Percentiles rank a stretch among this genome's conserved stretches.
phyloP scores from a whole-genome alignment of 2,113 vertebrate genomes.

The Microtus richardsoni region DNA sequence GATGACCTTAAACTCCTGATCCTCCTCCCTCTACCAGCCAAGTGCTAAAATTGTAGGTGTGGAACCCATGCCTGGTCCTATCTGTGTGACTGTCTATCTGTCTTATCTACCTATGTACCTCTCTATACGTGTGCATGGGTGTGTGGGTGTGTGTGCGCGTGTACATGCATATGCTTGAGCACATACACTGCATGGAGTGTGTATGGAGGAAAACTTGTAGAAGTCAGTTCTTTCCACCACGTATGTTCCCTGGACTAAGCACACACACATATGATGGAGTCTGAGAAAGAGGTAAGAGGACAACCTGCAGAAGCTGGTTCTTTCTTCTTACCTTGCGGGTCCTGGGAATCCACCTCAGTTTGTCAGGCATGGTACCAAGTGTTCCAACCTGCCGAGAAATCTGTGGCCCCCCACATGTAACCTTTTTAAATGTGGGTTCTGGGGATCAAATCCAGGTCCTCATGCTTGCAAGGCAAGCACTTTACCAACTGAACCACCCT shows the following conservation, averaged over 20 bases:
- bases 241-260: not conserved
- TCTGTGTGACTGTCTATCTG: not conserved
- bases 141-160: not conserved
- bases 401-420: no score
- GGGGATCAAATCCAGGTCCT: not conserved
- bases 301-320: not conserved
- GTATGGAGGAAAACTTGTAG: not conserved
- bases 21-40: not conserved
- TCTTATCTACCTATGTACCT: not conserved
- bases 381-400: not conserved
- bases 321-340: not conserved
- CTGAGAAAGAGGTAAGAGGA: not conserved
- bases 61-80: not conserved
- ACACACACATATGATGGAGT: not conserved
- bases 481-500: not conserved
- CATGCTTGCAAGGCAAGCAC: not conserved
- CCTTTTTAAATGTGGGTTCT: not conserved
- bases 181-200: not conserved
- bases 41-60: not conserved
- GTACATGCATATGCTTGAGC: not conserved
- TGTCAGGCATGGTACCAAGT: not conserved
- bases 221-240: not conserved
- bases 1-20: not conserved
- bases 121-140: not conserved
- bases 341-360: not conserved